A percentile compares a stretch with the other conserved stretches of the same genome.
Conservation (phyloP, 2,888 invertebrate genomes). For the Epinotia demarniana region DNA sequence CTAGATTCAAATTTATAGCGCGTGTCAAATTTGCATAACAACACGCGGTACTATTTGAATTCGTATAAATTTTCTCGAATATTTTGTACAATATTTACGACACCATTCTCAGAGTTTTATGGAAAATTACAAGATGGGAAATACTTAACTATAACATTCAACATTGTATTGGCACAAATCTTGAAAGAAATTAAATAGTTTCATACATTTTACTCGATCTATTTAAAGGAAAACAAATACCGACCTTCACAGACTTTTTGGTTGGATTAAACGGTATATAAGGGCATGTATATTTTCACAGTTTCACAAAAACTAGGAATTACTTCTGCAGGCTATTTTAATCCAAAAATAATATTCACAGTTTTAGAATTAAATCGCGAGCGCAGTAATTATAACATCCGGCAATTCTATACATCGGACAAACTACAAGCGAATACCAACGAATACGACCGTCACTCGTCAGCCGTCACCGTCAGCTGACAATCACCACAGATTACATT, state of each 20-base stretch:
- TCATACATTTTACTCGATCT: slow-evolving; percentile 13
- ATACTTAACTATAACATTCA: not conserved
- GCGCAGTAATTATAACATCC: slow-evolving; percentile 19
- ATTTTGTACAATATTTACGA: not conserved
- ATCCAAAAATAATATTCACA: not conserved
- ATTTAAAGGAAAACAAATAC: slow-evolving; percentile 35
- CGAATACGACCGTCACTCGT: not conserved
- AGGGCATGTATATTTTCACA: slow-evolving; percentile 7
- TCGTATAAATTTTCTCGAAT: not conserved
- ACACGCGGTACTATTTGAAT: slow-evolving; percentile 21
- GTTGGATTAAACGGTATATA: not conserved
- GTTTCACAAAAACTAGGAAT: not conserved
- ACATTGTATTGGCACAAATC: not conserved
- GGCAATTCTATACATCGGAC: not conserved
- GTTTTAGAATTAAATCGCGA: slow-evolving; percentile 17
- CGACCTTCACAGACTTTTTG: slow-evolving; percentile 11
- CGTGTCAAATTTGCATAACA: slow-evolving; percentile 15
- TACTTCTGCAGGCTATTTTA: not conserved
- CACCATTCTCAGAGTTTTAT: not conserved
- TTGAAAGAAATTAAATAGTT: slow-evolving; percentile 3
- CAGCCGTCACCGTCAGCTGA: slow-evolving; percentile 36
- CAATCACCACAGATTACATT: slow-evolving; percentile 18
- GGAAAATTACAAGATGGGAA: not conserved
- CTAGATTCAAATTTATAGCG: slow-evolving; percentile 8
- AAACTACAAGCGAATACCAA: not conserved